A percentile compares a stretch with the other conserved stretches of the same genome.
These are phyloP conservation scores for Pachypanchax playfairii DNA, from an alignment of 2,113 vertebrate species.

Conservation along the genomic window DNA sequence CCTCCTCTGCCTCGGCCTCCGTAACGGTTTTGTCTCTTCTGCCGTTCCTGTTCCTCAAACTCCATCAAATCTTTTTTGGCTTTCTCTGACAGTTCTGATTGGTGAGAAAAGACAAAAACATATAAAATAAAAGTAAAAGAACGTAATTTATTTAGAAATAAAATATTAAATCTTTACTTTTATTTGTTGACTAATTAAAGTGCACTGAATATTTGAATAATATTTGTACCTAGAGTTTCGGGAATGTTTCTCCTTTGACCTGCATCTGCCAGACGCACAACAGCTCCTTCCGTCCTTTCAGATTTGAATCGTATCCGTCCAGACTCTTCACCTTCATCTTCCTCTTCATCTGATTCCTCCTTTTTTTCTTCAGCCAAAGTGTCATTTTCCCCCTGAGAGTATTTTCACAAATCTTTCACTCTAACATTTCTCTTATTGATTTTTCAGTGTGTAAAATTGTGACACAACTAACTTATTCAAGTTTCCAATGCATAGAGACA, in stretches of 20 bases:
- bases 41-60: conserved; percentile 91
- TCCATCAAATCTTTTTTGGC: conserved; percentile 91
- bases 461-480: too few species aligned
- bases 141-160: too few species aligned
- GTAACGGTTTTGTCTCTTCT: conserved; percentile 87
- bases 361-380: conserved; percentile 84
- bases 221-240: conserved; percentile 89
- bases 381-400: conserved; percentile 82
- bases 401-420: conserved; percentile 3
- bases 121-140: too few species aligned
- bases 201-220: background rate
- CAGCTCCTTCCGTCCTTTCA: conserved; percentile 91
- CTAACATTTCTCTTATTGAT: background rate
- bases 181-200: too few species aligned
- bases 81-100: conserved; percentile 94
- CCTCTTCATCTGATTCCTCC: conserved; percentile 91
- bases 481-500: too few species aligned
- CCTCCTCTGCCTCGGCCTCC: conserved; percentile 78
- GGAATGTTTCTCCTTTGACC: conserved; percentile 94
- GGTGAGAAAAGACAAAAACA: background rate
- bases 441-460: background rate
- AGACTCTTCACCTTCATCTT: conserved; percentile 91
- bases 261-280: conserved; percentile 90
- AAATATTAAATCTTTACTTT: too few species aligned
- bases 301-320: conserved; percentile 94